Evolutionary conservation across 1,140 invertebrate genomes (phyloP), one percentile per base, ranked within the genome.

Genomic region (Drosophila ohnishii): DNA sequence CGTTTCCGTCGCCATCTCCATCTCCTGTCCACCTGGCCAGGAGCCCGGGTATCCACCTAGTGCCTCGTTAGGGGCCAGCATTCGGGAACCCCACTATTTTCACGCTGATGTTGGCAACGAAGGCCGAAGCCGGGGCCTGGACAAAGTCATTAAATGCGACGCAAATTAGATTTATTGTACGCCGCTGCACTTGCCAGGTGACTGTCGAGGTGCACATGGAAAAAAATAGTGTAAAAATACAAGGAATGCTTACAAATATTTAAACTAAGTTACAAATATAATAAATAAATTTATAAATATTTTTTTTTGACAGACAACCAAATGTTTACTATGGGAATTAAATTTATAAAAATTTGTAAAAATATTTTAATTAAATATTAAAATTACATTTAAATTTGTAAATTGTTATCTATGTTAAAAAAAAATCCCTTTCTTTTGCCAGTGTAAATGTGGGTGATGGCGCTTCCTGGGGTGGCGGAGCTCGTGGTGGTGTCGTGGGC

Each of bases 131-230:
- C 47, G 35, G 47, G 47, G 78, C 65, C 63, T 66, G 82, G 89
- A 89, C 89, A 89, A 87, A 90, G 89, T 90, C 89, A 90, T 90
- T 90, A 90, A 87, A 90, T 89, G 82, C 86, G 89, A 90, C 89
- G 77, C 85, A 90, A 90, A 90, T 90, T 90, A 90, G 89, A 90
- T 90, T 90, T 90, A 90, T 89, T 78, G 89, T 86, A 78, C 77
- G 66, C 83, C 80, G 73, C 73, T 90, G 87, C 87, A 90, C 77
- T 82, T 78, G 73, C 73, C 74, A 80, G 74, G 79, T 76, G 81
- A 51, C 63, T 61, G 76, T 74, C 51, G 51, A 34, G 40, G 9
- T 56, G 59, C 47, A 57, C 45, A 1, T 10, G 37, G 16, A 51
- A 13, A 62, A 47, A 48, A 13, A 35, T 2, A 10, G 2, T 9